Conservation (phyloP, 1,140 invertebrate species). For the Gerris buenoi region DNA sequence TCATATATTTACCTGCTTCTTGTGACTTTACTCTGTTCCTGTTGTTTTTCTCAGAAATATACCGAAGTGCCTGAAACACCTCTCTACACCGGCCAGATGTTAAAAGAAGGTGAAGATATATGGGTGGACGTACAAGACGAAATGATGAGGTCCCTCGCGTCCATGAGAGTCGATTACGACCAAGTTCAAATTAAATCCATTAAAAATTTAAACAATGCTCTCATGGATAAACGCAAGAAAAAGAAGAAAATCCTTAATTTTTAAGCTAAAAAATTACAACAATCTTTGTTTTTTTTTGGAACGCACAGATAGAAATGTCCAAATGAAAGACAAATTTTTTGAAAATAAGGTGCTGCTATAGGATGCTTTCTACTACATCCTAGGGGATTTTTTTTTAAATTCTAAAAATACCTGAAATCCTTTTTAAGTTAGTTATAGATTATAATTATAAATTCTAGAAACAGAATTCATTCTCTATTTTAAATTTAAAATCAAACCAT, state of each 20-base stretch:
- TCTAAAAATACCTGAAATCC: too few species aligned
- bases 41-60: conserved; percentile 45
- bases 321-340: too few species aligned
- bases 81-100: conserved; percentile 68
- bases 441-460: too few species aligned
- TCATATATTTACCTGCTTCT: background rate
- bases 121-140: conserved; percentile 98
- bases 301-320: too few species aligned
- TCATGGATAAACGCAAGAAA: conserved; percentile 73
- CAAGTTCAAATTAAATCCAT: conserved; percentile 74
- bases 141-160: conserved; percentile 89
- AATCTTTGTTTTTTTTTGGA: too few species aligned
- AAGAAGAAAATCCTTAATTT: conserved; percentile 17
- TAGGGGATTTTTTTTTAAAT: too few species aligned
- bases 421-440: too few species aligned
- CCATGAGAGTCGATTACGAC: conserved; percentile 92
- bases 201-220: conserved; percentile 77
- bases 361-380: too few species aligned
- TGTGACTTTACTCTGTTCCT: background rate
- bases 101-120: conserved; percentile 76
- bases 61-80: conserved; percentile 85
- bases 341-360: too few species aligned
- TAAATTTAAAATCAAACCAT: too few species aligned
- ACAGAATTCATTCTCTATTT: too few species aligned
- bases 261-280: background rate